Base-by-base conservation (phyloP, 2,113 vertebrate genomes). In the Anarrhichthys ocellatus region DNA sequence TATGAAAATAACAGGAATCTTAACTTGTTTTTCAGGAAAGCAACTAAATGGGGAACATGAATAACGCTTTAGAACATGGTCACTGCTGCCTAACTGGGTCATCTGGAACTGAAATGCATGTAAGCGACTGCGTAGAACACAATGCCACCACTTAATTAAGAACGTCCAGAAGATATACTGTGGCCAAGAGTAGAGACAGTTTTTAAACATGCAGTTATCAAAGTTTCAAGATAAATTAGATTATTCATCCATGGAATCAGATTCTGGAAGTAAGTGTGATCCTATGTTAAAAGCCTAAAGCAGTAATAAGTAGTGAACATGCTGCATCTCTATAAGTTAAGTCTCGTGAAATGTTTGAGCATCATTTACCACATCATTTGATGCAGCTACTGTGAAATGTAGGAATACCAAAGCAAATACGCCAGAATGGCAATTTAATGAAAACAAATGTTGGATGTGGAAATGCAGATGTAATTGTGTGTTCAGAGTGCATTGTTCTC, bases 401-500 rank as follows among this genome's bases (percentile, higher is more conserved):
- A 83, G 78, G 89, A 84, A 91, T 87, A 84, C n/a, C 59, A 73
- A 87, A 63, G 75, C 87, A 87, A 91, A 93, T 88, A 89, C 40
- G 38, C 42, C 56, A 68, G 66, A 86, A 91, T 89, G 80, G 83
- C 77, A 90, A 88, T 90, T 91, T 93, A 93, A 94, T 93, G 87
- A 88, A 92, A 94, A 92, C 87, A 90, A 88, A 93, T 88, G 86
- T 87, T 84, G 63, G 86, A 82, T 87, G 69, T 92, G 81, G 76
- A 89, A 70, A 87, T 86, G 87, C 88, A 86, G 90, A 92, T 90
- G 87, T 93, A 93, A 94, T 92, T 82, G 50, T 89, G 90, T 93
- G 84, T 89, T 92, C 83, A 91, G 90, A 87, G 80, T 76, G 77
- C 44, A 22, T 77, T 38, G 10, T 46, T 79, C 73, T 79, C 73